Percentiles rank a stretch among this genome's conserved stretches.
phyloP scores from a whole-genome alignment of 2,888 invertebrate species.

The Drosophila robusta region DNA sequence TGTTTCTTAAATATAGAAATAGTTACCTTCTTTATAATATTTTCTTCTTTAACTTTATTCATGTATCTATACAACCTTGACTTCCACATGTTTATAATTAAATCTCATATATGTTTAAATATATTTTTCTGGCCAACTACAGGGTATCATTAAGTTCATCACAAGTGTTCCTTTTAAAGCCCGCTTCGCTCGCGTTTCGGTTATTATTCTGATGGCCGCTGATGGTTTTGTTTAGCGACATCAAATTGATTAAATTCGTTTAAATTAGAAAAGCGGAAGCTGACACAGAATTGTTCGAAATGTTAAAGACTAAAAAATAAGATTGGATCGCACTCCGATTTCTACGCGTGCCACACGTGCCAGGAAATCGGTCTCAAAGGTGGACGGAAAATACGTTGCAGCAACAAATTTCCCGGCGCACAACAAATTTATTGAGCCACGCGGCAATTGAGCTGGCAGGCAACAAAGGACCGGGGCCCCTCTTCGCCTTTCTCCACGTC shows the following conservation, averaged over 20 bases:
- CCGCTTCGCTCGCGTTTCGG: conserved; percentile 5
- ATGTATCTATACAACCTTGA: too few species aligned
- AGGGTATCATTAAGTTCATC: conserved; percentile 9
- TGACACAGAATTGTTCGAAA: conserved; percentile 33
- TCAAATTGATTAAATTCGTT: conserved; percentile 73
- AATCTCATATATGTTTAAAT: too few species aligned
- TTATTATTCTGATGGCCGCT: conserved; percentile 41
- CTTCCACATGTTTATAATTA: too few species aligned
- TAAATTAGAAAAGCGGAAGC: conserved; percentile 70
- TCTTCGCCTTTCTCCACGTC: conserved; percentile 13
- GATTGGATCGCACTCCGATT: conserved; percentile 6
- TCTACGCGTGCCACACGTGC: conserved; percentile 57
- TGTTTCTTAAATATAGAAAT: too few species aligned
- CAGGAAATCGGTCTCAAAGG: conserved; percentile 44
- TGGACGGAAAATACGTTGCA: conserved; percentile 56
- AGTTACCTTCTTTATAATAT: too few species aligned
- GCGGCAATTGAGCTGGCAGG: conserved; percentile 45
- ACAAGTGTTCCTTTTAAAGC: too few species aligned
- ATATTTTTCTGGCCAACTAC: background rate
- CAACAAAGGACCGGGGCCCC: conserved; percentile 47
- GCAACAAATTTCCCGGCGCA: conserved; percentile 53
- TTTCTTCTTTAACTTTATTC: too few species aligned
- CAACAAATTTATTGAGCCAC: conserved; percentile 51
- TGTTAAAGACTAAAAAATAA: conserved; percentile 3
- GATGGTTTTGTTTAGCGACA: conserved; percentile 60